These are phyloP conservation scores for Drosophila kambysellisi DNA, from an alignment of 2,888 invertebrate species.

Conservation along the genomic window DNA sequence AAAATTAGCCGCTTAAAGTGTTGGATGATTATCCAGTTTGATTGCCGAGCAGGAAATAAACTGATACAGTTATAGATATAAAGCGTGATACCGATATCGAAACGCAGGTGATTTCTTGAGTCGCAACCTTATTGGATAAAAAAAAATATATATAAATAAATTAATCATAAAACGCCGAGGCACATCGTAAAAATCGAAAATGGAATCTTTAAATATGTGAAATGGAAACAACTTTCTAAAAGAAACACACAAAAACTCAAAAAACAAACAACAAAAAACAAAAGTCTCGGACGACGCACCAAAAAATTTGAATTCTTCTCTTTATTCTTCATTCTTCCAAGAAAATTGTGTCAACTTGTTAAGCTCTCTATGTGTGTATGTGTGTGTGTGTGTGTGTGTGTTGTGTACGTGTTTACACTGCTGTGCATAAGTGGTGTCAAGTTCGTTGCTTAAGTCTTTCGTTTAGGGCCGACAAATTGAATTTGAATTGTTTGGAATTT, in stretches of 20 bases:
- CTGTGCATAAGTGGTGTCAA: slow-evolving; percentile 29
- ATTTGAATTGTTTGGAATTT: slow-evolving; percentile 5
- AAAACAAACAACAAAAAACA: slow-evolving; percentile 36
- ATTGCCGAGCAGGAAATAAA: too few species aligned
- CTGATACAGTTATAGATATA: not conserved
- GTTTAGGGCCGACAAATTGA: slow-evolving; percentile 67
- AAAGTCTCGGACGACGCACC: slow-evolving; percentile 29
- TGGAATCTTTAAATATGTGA: slow-evolving; percentile 75
- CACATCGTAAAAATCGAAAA: slow-evolving; percentile 64
- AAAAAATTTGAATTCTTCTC: slow-evolving; percentile 78
- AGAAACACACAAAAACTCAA: slow-evolving; percentile 50
- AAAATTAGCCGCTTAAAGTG: slow-evolving; percentile 65
- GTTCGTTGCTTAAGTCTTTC: slow-evolving; percentile 78
- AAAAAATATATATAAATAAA: slow-evolving; percentile 23
- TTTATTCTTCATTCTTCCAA: slow-evolving; percentile 76
- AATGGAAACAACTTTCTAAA: slow-evolving; percentile 79
- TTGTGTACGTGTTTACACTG: slow-evolving; percentile 6
- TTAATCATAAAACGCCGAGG: slow-evolving; percentile 58
- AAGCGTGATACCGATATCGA: not conserved
- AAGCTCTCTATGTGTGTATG: slow-evolving; percentile 44
- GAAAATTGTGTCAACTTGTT: slow-evolving; percentile 80
- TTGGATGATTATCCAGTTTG: slow-evolving; percentile 24
- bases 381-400: slow-evolving; percentile 18
- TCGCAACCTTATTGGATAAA: slow-evolving; percentile 45
- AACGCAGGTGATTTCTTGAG: slow-evolving; percentile 64